A percentile compares a stretch with the other conserved stretches of the same genome.
Conservation (phyloP, 2,113 vertebrate species). For the Leptodactylus fuscus region DNA sequence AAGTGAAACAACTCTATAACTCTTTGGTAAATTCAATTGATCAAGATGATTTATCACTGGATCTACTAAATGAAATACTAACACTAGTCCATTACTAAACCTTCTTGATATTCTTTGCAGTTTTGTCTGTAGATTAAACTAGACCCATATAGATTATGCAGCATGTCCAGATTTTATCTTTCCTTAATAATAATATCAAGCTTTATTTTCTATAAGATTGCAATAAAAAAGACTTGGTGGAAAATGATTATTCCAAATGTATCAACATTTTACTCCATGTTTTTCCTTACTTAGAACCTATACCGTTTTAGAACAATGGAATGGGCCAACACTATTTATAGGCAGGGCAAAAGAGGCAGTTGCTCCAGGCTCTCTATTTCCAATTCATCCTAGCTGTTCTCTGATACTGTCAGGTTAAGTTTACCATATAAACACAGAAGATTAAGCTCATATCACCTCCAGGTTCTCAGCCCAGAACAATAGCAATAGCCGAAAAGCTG, state of each 20-base stretch:
- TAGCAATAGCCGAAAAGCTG: too few relatives aligned
- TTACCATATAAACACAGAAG: too few relatives aligned
- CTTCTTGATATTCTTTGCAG: neutral
- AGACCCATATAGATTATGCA: neutral
- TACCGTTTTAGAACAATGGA: neutral
- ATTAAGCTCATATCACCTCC: too few relatives aligned
- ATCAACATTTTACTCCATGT: neutral
- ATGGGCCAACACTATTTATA: too few relatives aligned
- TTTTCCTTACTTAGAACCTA: neutral
- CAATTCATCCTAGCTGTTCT: too few relatives aligned
- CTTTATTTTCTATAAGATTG: neutral
- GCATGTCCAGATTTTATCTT: neutral
- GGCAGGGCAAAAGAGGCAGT: too few relatives aligned
- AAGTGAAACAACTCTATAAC: constrained; percentile 22
- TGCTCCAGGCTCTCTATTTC: too few relatives aligned
- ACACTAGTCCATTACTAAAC: constrained; percentile 10
- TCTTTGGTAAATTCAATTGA: constrained; percentile 29
- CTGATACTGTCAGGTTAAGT: too few relatives aligned
- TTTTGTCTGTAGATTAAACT: constrained; percentile 16
- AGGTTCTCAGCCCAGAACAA: too few relatives aligned
- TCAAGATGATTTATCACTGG: constrained; percentile 28
- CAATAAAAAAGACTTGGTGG: neutral
- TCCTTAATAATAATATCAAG: neutral
- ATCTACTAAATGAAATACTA: constrained; percentile 19
- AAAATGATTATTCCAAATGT: neutral